phyloP scores from a whole-genome alignment of 1,140 invertebrate genomes.

The Coenobita brevimanus region DNA sequence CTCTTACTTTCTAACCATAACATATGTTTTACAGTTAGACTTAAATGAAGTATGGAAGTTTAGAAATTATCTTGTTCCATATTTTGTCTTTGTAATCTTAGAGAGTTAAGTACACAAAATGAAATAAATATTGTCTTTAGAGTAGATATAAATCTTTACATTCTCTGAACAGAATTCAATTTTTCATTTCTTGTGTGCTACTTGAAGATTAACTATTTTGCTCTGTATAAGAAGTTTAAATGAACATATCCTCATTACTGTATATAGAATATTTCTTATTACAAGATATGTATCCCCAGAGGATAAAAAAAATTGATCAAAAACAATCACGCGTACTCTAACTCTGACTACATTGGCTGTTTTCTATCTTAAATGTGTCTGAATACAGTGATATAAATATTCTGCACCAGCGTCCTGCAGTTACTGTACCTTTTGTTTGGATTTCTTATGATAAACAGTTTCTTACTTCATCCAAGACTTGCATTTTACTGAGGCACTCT shows the following conservation, averaged over 20 bases:
- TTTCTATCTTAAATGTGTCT: constrained; percentile 50
- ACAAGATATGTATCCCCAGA: constrained; percentile 47
- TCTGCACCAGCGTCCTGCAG: constrained; percentile 40
- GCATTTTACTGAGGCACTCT: background rate
- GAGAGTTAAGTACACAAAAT: constrained; percentile 64
- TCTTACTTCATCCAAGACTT: too few relatives aligned
- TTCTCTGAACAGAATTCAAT: constrained; percentile 62
- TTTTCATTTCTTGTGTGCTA: constrained; percentile 64
- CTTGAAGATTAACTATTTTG: constrained; percentile 62
- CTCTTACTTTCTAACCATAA: constrained; percentile 42
- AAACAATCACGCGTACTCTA: constrained; percentile 35
- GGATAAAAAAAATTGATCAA: constrained; percentile 44
- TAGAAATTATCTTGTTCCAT: constrained; percentile 64
- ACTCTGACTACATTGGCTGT: constrained; percentile 53
- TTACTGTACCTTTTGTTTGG: constrained; percentile 29
- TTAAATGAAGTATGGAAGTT: constrained; percentile 44
- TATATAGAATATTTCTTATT: constrained; percentile 64
- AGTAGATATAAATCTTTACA: constrained; percentile 59
- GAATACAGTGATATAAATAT: constrained; percentile 42
- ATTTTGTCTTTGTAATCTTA: constrained; percentile 65
- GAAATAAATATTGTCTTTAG: constrained; percentile 63
- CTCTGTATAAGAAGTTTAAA: constrained; percentile 64
- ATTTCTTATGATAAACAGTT: constrained; percentile 34
- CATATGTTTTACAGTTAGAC: constrained; percentile 50
- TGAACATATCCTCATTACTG: constrained; percentile 61